phyloP scores from a whole-genome alignment of 2,113 vertebrate genomes.

The Thymallus thymallus region DNA sequence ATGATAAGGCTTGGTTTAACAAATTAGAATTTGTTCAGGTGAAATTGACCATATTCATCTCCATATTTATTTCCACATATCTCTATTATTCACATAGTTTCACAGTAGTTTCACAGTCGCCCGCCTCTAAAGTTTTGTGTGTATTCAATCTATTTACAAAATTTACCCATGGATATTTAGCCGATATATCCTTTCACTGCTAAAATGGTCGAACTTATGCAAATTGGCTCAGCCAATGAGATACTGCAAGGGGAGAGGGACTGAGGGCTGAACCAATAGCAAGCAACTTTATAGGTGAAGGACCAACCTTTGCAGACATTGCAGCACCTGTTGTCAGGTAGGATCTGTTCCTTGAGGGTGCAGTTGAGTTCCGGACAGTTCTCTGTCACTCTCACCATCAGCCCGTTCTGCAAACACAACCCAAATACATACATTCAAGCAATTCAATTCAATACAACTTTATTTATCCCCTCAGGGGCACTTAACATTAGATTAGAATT shows the following conservation, averaged over 20 bases:
- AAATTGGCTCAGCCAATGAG: conserved; percentile 48
- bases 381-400: conserved; percentile 85
- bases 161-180: conserved; percentile 57
- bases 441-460: too few species aligned
- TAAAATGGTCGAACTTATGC: conserved; percentile 42
- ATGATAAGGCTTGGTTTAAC: too few species aligned
- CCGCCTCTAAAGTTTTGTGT: conserved; percentile 34
- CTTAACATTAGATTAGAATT: background rate
- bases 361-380: conserved; percentile 88
- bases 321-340: conserved; percentile 93
- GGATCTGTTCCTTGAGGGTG: conserved; percentile 79
- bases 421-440: too few species aligned
- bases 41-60: too few species aligned
- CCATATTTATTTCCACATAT: too few species aligned
- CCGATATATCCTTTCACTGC: conserved; percentile 4
- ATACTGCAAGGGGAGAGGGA: background rate
- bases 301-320: conserved; percentile 86
- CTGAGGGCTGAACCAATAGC: background rate
- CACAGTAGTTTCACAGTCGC: background rate
- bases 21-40: too few species aligned
- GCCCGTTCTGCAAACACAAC: conserved; percentile 78
- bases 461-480: too few species aligned
- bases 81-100: too few species aligned
- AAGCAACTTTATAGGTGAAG: background rate
- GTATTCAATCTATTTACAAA: conserved; percentile 62